Evolutionary conservation across 1,140 invertebrate genomes (phyloP), one percentile per base, ranked within the genome.

Genomic region (Anastatus disparis): DNA sequence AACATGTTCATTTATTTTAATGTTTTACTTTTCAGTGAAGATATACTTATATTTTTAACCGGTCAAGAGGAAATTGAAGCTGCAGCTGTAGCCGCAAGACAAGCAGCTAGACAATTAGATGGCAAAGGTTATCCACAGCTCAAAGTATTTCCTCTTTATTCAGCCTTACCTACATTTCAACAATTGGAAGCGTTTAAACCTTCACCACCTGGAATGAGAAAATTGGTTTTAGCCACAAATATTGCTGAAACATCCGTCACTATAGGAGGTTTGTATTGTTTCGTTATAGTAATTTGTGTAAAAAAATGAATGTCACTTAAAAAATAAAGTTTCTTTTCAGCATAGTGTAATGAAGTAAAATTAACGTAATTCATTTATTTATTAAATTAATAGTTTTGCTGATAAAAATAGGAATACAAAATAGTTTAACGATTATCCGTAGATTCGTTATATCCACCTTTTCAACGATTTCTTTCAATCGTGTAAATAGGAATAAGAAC

Each of bases 51-150:
- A n/a, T 99, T 99, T 87, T 87, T 99, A 52, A 99, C 97, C 70
- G 98, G 98, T 3, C 96, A 99, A 87, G 97, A 99, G 84, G 98
- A 99, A 90, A 99, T 99, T 75, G 97, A 99, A 87, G 89, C 92
- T 3, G 90, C 95, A 66, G 93, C 91, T 42, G 86, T 89, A 66
- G 92, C 91, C 78, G 93, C 96, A 2, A 88, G 90, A 75, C 89
- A 93, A 76, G 89, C 95, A 65, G 89, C 90, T 6, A 93, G 92
- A 82, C 91, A 88, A 79, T 78, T 89, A 64, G 83, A 89, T 7
- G 84, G 85, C 1, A 84, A 87, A 72, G 86, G 85, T 17, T 82
- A 82, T 69, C 87, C 88, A 1, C 78, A 84, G 12, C 76, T 97
- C 55, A 88, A 89, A 77, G 91, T 95, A 3, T 93, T 90, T 80